Percentiles rank a stretch among this genome's conserved stretches.
Conservation (phyloP, 2,113 vertebrate genomes). For the Hippocampus mohnikei region DNA sequence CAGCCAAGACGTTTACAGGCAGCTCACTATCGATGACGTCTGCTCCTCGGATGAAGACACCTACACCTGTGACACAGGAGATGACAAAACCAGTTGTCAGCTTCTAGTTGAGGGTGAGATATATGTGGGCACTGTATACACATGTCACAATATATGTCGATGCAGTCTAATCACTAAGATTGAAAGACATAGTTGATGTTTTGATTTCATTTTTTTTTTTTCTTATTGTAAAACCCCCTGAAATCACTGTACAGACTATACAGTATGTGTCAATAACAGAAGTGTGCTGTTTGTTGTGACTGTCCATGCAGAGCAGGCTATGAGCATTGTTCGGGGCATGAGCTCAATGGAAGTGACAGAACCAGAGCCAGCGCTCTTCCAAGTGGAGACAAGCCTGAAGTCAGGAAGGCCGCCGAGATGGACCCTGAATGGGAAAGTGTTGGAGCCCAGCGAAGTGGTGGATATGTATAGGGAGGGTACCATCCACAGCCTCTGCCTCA, state of each 20-base stretch:
- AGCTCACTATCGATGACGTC: conserved; percentile 83
- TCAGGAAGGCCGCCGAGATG: conserved; percentile 84
- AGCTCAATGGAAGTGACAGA: conserved; percentile 84
- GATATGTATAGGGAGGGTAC: conserved; percentile 81
- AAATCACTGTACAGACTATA: too few species aligned
- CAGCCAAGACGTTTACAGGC: conserved; percentile 84
- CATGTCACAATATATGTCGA: background rate
- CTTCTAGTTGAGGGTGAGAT: conserved; percentile 90
- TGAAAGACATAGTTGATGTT: background rate
- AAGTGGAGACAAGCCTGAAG: conserved; percentile 85
- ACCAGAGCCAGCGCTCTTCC: conserved; percentile 81
- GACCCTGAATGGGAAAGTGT: conserved; percentile 76
- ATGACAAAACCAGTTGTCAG: conserved; percentile 85
- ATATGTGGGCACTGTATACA: background rate
- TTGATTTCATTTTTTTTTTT: background rate
- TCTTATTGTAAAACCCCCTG: background rate
- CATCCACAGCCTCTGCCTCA: conserved; percentile 78
- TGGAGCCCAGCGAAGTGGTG: conserved; percentile 71
- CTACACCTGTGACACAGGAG: conserved; percentile 87
- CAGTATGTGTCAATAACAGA: conserved; percentile 5
- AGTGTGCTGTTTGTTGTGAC: conserved; percentile 29
- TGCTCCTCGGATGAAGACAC: conserved; percentile 85
- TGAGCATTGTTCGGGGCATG: conserved; percentile 82
- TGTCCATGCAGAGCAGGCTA: conserved; percentile 84
- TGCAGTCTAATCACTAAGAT: background rate